phyloP scores from a whole-genome alignment of 2,888 invertebrate species.

The Cataglyphis albicans region DNA sequence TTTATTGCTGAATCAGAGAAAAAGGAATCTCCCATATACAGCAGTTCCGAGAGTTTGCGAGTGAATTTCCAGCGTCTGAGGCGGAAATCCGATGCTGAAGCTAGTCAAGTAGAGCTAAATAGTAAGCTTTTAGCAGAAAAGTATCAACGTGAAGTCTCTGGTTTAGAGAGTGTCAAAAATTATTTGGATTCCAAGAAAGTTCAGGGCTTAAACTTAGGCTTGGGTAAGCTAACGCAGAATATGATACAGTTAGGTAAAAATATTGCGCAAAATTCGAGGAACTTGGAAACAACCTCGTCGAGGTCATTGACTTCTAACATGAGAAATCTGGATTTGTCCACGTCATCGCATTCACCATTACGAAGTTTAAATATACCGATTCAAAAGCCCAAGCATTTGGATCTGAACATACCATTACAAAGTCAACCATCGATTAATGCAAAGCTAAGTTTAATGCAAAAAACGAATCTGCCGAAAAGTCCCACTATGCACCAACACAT shows the following conservation, averaged over 20 bases:
- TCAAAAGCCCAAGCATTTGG: slow-evolving; percentile 80
- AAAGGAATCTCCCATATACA: slow-evolving; percentile 81
- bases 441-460: slow-evolving; percentile 71
- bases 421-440: slow-evolving; percentile 63
- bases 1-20: slow-evolving; percentile 82
- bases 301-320: slow-evolving; percentile 70
- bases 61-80: slow-evolving; percentile 81
- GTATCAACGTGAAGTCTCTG: slow-evolving; percentile 82
- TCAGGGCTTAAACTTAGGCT: slow-evolving; percentile 81
- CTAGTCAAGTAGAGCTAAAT: slow-evolving; percentile 78
- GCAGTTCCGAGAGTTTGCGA: slow-evolving; percentile 81
- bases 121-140: slow-evolving; percentile 82
- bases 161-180: slow-evolving; percentile 82
- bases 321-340: slow-evolving; percentile 73
- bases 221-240: slow-evolving; percentile 83
- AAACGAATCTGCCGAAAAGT: slow-evolving; percentile 67
- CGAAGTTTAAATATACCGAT: slow-evolving; percentile 73
- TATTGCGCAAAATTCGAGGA: slow-evolving; percentile 81
- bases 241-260: slow-evolving; percentile 84
- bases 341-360: slow-evolving; percentile 56
- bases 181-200: slow-evolving; percentile 83
- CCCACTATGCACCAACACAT: slow-evolving; percentile 81
- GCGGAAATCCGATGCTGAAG: slow-evolving; percentile 82
- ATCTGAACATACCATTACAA: slow-evolving; percentile 78
- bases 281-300: slow-evolving; percentile 68